A percentile compares a stretch with the other conserved stretches of the same genome.
Conservation (phyloP, 1,140 invertebrate species). For the Drosophila neocordata region DNA sequence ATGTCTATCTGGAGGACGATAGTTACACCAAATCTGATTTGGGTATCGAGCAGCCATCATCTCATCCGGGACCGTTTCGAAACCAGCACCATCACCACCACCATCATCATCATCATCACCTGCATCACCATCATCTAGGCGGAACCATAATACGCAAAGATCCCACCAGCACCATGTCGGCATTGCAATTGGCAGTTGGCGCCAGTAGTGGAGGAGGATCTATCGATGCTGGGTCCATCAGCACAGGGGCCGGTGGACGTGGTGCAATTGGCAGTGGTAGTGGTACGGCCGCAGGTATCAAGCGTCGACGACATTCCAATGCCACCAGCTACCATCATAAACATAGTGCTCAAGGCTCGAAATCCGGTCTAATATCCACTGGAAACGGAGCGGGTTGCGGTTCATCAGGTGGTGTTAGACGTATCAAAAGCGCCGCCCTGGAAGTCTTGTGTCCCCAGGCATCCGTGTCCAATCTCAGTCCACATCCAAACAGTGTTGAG, state of each 20-base stretch:
- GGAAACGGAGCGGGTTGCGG: slow-evolving; percentile 15
- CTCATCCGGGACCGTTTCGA: slow-evolving; percentile 50
- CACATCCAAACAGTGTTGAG: slow-evolving; percentile 88
- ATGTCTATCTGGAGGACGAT: slow-evolving; percentile 79
- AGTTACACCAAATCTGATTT: slow-evolving; percentile 81
- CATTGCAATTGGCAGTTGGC: slow-evolving; percentile 84
- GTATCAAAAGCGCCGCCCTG: slow-evolving; percentile 87
- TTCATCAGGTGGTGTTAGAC: slow-evolving; percentile 81
- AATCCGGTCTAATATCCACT: slow-evolving; percentile 35
- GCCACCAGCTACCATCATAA: slow-evolving; percentile 82
- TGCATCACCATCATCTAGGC: slow-evolving; percentile 50
- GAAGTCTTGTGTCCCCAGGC: slow-evolving; percentile 87
- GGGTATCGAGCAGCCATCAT: slow-evolving; percentile 71
- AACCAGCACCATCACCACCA: slow-evolving; percentile 62
- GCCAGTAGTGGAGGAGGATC: slow-evolving; percentile 5
- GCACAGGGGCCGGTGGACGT: slow-evolving; percentile 1
- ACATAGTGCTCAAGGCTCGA: slow-evolving; percentile 40
- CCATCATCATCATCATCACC: slow-evolving; percentile 58
- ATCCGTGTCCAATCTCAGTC: slow-evolving; percentile 85
- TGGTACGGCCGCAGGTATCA: slow-evolving; percentile 53
- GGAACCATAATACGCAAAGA: slow-evolving; percentile 83
- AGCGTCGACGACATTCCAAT: slow-evolving; percentile 86
- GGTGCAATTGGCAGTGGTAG: slow-evolving; percentile 25
- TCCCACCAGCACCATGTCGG: slow-evolving; percentile 86
- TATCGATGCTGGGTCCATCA: not conserved